Conservation (phyloP, 1,140 invertebrate genomes). For the Drosophila sulfurigaster region DNA sequence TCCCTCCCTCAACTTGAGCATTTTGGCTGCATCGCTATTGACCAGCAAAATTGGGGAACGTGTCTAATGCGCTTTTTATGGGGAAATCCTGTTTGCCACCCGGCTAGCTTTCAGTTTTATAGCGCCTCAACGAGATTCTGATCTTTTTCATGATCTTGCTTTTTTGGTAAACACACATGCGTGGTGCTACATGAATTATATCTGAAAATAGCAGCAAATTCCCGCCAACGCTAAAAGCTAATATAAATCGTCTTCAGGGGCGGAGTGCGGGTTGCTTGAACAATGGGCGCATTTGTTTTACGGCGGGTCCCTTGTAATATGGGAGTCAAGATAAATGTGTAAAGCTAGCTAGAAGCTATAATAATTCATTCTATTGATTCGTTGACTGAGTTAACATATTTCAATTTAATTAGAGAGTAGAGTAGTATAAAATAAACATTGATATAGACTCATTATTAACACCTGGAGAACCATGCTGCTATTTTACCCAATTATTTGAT, state of each 20-base stretch:
- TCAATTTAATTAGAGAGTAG: background rate
- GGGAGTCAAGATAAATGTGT: too few species aligned
- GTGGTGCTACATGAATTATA: conserved; percentile 37
- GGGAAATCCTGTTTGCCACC: conserved; percentile 77
- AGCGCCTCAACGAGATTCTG: conserved; percentile 57
- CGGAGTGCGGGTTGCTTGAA: conserved; percentile 26
- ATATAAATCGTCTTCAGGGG: conserved; percentile 47
- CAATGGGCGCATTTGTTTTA: background rate
- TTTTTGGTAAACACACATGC: conserved; percentile 4
- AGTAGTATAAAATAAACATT: background rate
- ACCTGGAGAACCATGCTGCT: background rate
- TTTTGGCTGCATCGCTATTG: conserved; percentile 23
- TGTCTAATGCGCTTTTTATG: conserved; percentile 71
- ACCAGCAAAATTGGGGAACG: conserved; percentile 22
- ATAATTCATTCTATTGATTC: background rate
- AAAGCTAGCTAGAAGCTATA: too few species aligned
- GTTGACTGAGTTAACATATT: background rate
- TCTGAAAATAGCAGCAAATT: conserved; percentile 64
- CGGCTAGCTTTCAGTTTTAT: conserved; percentile 66
- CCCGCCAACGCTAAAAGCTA: conserved; percentile 47
- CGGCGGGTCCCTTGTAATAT: background rate
- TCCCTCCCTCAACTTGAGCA: background rate
- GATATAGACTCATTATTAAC: background rate
- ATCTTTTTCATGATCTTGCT: conserved; percentile 36
- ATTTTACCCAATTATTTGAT: background rate